Percentiles rank a stretch among this genome's conserved stretches.
Evolutionary conservation across 2,888 invertebrate genomes (phyloP).

Genomic region (Athalia rosae): DNA sequence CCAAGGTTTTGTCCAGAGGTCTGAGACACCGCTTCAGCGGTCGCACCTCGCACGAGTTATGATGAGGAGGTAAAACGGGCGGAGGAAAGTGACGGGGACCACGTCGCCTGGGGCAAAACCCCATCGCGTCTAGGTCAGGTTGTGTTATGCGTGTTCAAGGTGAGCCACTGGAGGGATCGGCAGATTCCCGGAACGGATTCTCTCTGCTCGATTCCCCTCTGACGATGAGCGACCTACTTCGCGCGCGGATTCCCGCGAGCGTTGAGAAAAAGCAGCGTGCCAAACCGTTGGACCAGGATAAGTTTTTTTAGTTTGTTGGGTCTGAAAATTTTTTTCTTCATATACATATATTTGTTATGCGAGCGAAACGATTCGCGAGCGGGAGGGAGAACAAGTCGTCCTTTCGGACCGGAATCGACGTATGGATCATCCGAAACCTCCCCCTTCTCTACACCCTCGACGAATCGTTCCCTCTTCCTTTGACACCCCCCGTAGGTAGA

Average conservation of each 20-base stretch:
- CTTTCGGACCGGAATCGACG: not conserved
- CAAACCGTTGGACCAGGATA: not conserved
- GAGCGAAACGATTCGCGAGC: not conserved
- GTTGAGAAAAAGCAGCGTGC: not conserved
- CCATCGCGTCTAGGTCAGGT: conserved; percentile 17
- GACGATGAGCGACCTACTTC: conserved; percentile 35
- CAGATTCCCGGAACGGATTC: conserved; percentile 38
- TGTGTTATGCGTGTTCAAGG: conserved; percentile 27
- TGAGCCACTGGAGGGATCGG: conserved; percentile 26
- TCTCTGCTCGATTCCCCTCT: not conserved
- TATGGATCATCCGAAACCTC: conserved; percentile 11
- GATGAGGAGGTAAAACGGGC: conserved; percentile 8
- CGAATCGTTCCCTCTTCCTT: not conserved
- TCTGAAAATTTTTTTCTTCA: not conserved
- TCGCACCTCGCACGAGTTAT: not conserved
- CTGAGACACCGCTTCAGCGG: not conserved
- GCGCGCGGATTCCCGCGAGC: not conserved
- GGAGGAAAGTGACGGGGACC: not conserved
- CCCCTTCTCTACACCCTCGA: not conserved
- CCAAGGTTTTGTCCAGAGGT: not conserved
- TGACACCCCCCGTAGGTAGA: not conserved
- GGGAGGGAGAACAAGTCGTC: not conserved
- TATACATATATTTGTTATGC: not conserved
- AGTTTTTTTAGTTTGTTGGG: not conserved
- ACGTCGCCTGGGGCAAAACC: conserved; percentile 35